Percentiles rank a stretch among this genome's conserved stretches.
These are phyloP conservation scores for Pristionchus fissidentatus DNA, from an alignment of 2,888 invertebrate genomes.

Conservation along the genomic window DNA sequence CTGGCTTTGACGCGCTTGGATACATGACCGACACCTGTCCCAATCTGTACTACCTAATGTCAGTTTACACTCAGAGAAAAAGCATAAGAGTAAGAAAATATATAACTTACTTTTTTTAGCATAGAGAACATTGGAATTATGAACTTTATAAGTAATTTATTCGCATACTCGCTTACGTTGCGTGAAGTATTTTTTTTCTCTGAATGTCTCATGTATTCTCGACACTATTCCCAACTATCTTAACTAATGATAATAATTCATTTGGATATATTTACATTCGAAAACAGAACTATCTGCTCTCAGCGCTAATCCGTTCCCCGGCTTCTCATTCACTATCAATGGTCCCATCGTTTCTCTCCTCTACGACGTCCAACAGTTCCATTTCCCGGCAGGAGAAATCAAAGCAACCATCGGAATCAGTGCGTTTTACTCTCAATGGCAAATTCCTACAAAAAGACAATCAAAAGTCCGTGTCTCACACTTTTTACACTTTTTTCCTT, in stretches of 20 bases:
- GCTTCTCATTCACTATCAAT: slow-evolving; percentile 1
- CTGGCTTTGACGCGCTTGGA: slow-evolving; percentile 1
- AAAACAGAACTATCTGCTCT: not conserved
- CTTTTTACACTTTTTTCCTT: not conserved
- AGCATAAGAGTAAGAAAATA: too few relatives aligned
- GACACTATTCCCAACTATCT: too few relatives aligned
- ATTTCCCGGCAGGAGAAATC: not conserved
- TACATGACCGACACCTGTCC: slow-evolving; percentile 11
- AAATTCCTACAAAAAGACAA: too few relatives aligned
- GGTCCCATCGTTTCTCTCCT: not conserved
- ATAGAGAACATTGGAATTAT: too few relatives aligned
- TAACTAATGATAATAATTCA: too few relatives aligned
- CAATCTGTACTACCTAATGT: slow-evolving; percentile 15
- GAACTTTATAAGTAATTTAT: too few relatives aligned
- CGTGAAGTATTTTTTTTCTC: too few relatives aligned
- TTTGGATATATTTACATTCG: too few relatives aligned
- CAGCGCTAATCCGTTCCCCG: slow-evolving; percentile 12
- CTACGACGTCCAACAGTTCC: slow-evolving; percentile 10
- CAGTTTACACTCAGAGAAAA: too few relatives aligned
- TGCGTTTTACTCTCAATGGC: not conserved
- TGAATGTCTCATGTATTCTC: too few relatives aligned
- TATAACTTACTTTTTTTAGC: too few relatives aligned
- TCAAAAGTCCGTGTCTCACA: not conserved
- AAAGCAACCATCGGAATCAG: not conserved
- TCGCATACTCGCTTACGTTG: too few relatives aligned